Conservation (phyloP, 64 coral and sea anemone genomes). For the Trachythela sp. region DNA sequence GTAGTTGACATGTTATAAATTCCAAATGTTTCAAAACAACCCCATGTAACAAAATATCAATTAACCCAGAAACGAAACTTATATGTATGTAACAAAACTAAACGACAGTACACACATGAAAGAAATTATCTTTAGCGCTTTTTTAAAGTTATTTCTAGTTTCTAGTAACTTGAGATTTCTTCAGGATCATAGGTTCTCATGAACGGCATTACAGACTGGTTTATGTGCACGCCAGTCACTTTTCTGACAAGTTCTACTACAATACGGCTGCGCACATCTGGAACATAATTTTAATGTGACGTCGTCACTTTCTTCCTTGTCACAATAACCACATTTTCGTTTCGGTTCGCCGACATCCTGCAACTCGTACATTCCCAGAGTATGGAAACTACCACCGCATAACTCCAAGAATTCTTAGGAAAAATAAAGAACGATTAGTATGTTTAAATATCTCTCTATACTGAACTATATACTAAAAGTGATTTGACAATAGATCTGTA, state of each 20-base stretch:
- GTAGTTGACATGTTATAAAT: too few species aligned
- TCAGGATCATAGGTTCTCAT: neutral
- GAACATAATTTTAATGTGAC: neutral
- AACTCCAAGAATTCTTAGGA: neutral
- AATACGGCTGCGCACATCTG: neutral
- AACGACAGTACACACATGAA: too few species aligned
- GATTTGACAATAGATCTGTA: too few species aligned
- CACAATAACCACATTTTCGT: constrained; percentile 8
- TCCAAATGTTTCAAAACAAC: too few species aligned
- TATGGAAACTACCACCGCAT: neutral
- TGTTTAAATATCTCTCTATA: too few species aligned
- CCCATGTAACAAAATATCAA: too few species aligned
- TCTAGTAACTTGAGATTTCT: too few species aligned
- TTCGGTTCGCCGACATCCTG: neutral
- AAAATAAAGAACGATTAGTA: neutral
- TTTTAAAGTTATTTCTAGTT: too few species aligned
- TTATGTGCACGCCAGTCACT: neutral
- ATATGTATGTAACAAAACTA: too few species aligned
- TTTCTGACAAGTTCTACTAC: neutral
- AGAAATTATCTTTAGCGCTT: too few species aligned
- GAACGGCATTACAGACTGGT: neutral
- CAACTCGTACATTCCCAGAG: neutral
- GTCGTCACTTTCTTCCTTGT: neutral
- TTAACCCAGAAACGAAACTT: too few species aligned
- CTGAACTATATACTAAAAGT: too few species aligned